Conservation (phyloP, 1,140 invertebrate species). For the Drosophila biarmipes region DNA sequence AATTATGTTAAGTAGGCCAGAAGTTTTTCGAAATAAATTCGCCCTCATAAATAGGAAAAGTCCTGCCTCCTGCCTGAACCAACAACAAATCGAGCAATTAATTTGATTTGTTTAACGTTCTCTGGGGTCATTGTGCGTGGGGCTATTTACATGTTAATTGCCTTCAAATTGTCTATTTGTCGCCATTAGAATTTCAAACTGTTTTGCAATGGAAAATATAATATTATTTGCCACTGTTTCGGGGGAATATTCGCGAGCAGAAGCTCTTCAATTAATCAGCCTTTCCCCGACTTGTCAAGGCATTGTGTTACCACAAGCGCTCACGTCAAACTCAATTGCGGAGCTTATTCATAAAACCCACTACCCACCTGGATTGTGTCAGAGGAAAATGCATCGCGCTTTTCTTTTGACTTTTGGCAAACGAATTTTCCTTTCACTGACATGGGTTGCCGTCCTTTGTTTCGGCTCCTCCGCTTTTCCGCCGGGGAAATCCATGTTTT, state of each 20-base stretch:
- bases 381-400: slow-evolving; percentile 46
- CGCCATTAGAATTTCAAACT: slow-evolving; percentile 64
- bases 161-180: slow-evolving; percentile 55
- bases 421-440: slow-evolving; percentile 25
- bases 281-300: slow-evolving; percentile 31
- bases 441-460: slow-evolving; percentile 67
- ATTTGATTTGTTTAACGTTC: slow-evolving; percentile 47
- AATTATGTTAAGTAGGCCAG: slow-evolving; percentile 73
- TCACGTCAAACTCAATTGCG: slow-evolving; percentile 66
- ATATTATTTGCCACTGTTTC: slow-evolving; percentile 21
- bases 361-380: slow-evolving; percentile 38
- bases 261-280: slow-evolving; percentile 60
- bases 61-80: too few relatives aligned
- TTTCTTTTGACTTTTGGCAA: slow-evolving; percentile 64
- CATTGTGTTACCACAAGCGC: slow-evolving; percentile 18
- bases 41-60: slow-evolving; percentile 26
- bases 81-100: slow-evolving; percentile 50
- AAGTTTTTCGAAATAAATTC: slow-evolving; percentile 13
- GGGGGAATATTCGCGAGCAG: too few relatives aligned
- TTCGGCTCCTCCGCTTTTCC: slow-evolving; percentile 19
- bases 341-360: slow-evolving; percentile 60
- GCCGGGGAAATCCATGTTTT: slow-evolving; percentile 19
- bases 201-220: slow-evolving; percentile 49
- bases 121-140: slow-evolving; percentile 8
- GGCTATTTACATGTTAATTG: slow-evolving; percentile 50